phyloP scores from a whole-genome alignment of 1,140 invertebrate species.

The Andrena cerasifolii region DNA sequence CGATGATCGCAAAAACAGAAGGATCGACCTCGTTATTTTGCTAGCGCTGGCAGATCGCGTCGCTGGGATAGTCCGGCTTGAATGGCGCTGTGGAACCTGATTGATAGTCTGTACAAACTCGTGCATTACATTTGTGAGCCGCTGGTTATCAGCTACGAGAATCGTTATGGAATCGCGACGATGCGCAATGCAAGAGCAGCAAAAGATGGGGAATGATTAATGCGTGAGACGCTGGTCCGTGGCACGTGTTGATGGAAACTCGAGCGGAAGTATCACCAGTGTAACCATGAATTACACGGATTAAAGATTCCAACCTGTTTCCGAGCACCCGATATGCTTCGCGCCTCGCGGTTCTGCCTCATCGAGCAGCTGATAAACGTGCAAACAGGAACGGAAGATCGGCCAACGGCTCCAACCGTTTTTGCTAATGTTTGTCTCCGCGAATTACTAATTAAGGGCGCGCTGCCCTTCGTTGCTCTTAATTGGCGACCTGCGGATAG shows the following conservation, averaged over 20 bases:
- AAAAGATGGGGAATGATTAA: background rate
- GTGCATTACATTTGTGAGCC: too few species aligned
- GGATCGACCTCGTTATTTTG: constrained; percentile 16
- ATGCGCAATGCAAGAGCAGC: background rate
- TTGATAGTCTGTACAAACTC: too few species aligned
- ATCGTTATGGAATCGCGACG: too few species aligned
- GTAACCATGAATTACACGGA: background rate
- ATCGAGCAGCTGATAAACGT: background rate
- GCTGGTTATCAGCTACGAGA: too few species aligned
- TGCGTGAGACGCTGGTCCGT: background rate
- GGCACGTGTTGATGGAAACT: background rate
- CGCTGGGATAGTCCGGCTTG: too few species aligned
- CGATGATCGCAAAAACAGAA: constrained; percentile 11
- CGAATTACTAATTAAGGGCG: constrained; percentile 1
- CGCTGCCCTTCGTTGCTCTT: background rate
- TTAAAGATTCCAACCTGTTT: background rate
- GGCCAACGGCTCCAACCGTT: background rate
- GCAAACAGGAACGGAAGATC: background rate
- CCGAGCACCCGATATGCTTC: background rate
- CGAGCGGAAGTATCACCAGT: background rate
- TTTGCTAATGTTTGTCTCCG: background rate
- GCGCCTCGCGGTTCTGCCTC: background rate
- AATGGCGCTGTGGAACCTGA: too few species aligned
- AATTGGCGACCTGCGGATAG: background rate
- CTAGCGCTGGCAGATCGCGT: too few species aligned